These are phyloP conservation scores for Sprattus sprattus DNA, from an alignment of 2,113 vertebrate species.

Conservation along the genomic window DNA sequence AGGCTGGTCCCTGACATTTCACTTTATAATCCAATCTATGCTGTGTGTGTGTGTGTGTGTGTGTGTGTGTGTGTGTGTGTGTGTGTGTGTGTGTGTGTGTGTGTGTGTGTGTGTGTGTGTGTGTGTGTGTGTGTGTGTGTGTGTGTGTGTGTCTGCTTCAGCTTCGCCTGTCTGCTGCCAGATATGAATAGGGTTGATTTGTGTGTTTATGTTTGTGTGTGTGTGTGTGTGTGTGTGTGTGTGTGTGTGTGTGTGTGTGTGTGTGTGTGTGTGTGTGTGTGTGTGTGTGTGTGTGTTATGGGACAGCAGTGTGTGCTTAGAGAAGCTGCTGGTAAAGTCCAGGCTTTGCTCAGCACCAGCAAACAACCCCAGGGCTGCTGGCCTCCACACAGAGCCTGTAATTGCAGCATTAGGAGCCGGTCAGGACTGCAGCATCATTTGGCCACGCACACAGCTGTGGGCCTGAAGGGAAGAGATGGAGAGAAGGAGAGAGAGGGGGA, in stretches of 20 bases:
- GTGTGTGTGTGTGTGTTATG: neutral
- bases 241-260: neutral
- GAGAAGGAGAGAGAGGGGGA: neutral
- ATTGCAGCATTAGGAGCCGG: conserved; percentile 55
- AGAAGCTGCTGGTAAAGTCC: neutral
- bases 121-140: no score
- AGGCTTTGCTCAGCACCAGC: neutral
- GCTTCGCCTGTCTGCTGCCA: no score
- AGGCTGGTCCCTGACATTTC: no score
- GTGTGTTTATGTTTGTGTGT: no score
- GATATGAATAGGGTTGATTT: no score
- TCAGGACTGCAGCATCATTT: conserved; percentile 58
- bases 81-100: neutral
- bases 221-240: no score
- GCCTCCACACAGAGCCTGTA: conserved; percentile 39
- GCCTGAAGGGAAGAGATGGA: conserved; percentile 4
- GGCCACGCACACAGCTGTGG: conserved; percentile 37
- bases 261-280: no score
- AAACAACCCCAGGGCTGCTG: neutral
- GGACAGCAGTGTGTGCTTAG: conserved; percentile 25
- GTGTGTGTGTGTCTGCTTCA: no score
- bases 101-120: no score
- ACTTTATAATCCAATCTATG: neutral
- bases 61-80: neutral
- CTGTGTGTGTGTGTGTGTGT: no score